These are phyloP conservation scores for Aproaerema taeniolella DNA, from an alignment of 2,888 invertebrate species.

Conservation along the genomic window DNA sequence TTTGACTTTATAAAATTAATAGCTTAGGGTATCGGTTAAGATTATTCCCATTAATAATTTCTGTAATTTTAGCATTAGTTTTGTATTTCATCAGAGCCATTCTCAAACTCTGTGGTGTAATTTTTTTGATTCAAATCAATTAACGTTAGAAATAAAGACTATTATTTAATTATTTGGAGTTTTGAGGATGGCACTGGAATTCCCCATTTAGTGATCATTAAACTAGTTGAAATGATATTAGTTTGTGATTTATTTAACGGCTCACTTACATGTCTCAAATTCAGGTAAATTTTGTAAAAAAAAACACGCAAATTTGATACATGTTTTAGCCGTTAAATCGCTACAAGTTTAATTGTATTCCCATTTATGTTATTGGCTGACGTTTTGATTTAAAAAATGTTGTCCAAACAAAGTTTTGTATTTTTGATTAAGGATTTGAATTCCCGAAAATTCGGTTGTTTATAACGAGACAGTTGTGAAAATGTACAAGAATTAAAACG, in stretches of 20 bases:
- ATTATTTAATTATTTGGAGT: slow-evolving; percentile 16
- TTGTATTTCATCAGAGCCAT: slow-evolving; percentile 45
- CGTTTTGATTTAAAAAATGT: slow-evolving; percentile 9
- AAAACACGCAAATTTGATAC: background rate
- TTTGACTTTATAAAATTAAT: slow-evolving; percentile 46
- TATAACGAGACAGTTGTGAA: slow-evolving; percentile 59
- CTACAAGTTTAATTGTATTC: slow-evolving; percentile 22
- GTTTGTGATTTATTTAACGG: slow-evolving; percentile 24
- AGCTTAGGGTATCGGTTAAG: slow-evolving; percentile 61
- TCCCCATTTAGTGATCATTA: slow-evolving; percentile 38
- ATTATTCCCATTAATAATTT: slow-evolving; percentile 62
- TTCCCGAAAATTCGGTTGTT: slow-evolving; percentile 42
- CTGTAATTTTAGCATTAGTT: slow-evolving; percentile 51
- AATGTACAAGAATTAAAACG: slow-evolving; percentile 71
- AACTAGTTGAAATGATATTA: slow-evolving; percentile 39
- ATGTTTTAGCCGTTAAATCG: no score
- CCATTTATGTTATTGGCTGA: slow-evolving; percentile 14
- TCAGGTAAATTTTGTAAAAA: slow-evolving; percentile 15
- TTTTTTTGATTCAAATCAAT: slow-evolving; percentile 18
- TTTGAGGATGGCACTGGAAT: slow-evolving; percentile 48
- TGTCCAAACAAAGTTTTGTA: slow-evolving; percentile 2
- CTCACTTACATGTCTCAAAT: background rate
- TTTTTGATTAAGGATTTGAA: slow-evolving; percentile 13
- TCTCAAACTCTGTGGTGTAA: slow-evolving; percentile 42
- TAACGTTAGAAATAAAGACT: background rate